Percentiles rank a stretch among this genome's conserved stretches.
phyloP scores from a whole-genome alignment of 2,797 vertebrate species.

The Staurois parvus region DNA sequence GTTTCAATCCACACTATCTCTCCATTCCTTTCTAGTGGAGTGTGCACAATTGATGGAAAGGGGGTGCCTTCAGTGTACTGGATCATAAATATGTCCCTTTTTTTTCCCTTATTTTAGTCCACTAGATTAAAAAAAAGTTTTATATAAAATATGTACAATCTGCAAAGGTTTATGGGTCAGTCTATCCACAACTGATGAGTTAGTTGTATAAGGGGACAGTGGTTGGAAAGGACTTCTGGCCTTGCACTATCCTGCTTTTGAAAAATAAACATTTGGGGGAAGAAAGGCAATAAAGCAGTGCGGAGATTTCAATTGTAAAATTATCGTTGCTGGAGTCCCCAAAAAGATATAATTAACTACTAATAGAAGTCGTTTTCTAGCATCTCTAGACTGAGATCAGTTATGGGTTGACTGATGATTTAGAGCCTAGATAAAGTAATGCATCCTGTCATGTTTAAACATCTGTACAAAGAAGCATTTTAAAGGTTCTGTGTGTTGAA shows the following conservation, averaged over 20 bases:
- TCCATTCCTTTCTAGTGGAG: conserved; percentile 74
- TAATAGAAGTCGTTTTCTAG: neutral
- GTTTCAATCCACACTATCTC: conserved; percentile 76
- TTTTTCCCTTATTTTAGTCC: conserved; percentile 70
- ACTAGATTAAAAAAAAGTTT: conserved; percentile 76
- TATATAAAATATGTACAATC: neutral
- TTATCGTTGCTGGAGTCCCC: too few species aligned
- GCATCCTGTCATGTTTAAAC: neutral
- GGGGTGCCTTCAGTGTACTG: conserved; percentile 92
- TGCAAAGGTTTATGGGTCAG: too few species aligned
- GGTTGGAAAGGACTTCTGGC: neutral
- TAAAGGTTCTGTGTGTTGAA: conserved; percentile 83
- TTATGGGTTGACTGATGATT: conserved; percentile 58
- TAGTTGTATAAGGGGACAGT: neutral
- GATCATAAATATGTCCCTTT: conserved; percentile 58
- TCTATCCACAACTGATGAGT: neutral
- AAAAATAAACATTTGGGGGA: neutral
- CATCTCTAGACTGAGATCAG: neutral
- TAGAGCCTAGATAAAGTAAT: conserved; percentile 74
- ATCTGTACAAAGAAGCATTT: conserved; percentile 70
- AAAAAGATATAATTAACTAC: neutral
- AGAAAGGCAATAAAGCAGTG: neutral
- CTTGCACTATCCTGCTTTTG: neutral
- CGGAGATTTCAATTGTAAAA: neutral
- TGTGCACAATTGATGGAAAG: conserved; percentile 79